These are phyloP conservation scores for Tetramorium simillimum DNA, from an alignment of 1,140 invertebrate genomes.

Conservation along the genomic window DNA sequence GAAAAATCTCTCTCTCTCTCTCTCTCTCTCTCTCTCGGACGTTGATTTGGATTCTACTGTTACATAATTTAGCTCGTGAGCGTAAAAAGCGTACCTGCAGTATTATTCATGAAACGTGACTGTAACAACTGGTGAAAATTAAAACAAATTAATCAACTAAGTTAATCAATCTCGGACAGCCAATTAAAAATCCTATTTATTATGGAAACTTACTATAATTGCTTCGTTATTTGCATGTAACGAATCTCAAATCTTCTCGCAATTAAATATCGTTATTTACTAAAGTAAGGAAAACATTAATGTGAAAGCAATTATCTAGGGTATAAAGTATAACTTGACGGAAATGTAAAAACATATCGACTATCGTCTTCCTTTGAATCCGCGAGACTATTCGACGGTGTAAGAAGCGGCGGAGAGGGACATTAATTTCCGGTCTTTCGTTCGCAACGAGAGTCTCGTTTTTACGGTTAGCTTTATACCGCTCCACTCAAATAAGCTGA, in stretches of 20 bases:
- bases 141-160: neutral
- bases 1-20: neutral
- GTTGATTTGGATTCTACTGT: neutral
- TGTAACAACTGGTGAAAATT: neutral
- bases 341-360: constrained; percentile 43
- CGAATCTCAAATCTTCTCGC: neutral
- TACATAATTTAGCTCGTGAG: neutral
- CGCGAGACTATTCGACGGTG: neutral
- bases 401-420: constrained; percentile 54
- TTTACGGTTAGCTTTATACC: constrained; percentile 66
- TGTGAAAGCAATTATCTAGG: constrained; percentile 30
- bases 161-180: neutral
- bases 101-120: neutral
- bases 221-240: neutral
- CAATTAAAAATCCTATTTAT: neutral
- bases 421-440: constrained; percentile 72
- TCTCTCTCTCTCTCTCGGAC: neutral
- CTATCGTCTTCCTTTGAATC: constrained; percentile 10
- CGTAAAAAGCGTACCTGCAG: neutral
- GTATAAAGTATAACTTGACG: neutral
- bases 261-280: neutral
- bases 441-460: constrained; percentile 60
- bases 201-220: neutral
- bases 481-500: constrained; percentile 61
- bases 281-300: neutral